Evolutionary conservation across 2,888 invertebrate species (phyloP).

Genomic region (Eupithecia dodoneata): DNA sequence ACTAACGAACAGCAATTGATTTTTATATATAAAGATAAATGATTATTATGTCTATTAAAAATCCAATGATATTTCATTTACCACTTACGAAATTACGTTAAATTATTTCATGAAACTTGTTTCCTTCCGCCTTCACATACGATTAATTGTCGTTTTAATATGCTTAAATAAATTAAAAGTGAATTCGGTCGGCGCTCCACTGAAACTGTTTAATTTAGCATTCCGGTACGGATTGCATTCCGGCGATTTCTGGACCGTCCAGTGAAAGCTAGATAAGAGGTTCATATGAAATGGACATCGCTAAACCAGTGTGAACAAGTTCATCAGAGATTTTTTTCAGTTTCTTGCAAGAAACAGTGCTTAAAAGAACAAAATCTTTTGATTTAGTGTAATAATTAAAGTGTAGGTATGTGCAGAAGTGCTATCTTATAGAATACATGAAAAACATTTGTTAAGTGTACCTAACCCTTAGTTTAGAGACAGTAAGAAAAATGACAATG

Average conservation of each 20-base stretch:
- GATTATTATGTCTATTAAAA: background rate
- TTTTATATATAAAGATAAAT: no score
- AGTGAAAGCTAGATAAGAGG: background rate
- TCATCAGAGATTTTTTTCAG: no score
- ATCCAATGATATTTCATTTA: background rate
- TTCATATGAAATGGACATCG: background rate
- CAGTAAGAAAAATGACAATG: no score
- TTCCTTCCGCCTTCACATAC: conserved; percentile 14
- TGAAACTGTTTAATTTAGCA: conserved; percentile 66
- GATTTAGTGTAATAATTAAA: no score
- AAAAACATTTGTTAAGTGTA: no score
- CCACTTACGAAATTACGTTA: background rate
- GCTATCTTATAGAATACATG: no score
- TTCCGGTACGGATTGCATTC: conserved; percentile 81
- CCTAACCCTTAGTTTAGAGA: no score
- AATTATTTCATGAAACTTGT: conserved; percentile 16
- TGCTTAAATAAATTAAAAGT: conserved; percentile 32
- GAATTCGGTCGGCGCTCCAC: conserved; percentile 22
- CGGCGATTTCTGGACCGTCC: conserved; percentile 48
- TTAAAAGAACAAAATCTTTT: no score
- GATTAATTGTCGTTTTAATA: conserved; percentile 42
- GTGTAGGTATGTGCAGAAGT: no score
- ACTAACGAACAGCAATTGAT: no score
- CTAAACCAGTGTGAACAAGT: background rate
- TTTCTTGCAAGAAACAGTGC: no score